A percentile compares a stretch with the other conserved stretches of the same genome.
These are phyloP conservation scores for Sebastolobus alascanus DNA, from an alignment of 2,797 vertebrate species.

Conservation along the genomic window DNA sequence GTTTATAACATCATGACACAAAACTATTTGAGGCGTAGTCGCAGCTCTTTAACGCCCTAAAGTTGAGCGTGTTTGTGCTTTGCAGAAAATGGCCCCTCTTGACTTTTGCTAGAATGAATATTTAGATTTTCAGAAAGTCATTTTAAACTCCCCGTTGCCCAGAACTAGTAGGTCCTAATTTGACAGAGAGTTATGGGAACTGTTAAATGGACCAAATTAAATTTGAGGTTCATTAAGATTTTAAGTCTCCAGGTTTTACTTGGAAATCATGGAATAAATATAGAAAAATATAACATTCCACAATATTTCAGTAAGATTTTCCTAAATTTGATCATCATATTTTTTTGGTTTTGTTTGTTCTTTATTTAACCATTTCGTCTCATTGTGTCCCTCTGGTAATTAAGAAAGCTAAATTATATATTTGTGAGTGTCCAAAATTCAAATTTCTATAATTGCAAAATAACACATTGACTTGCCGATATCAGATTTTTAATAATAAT, in stretches of 20 bases:
- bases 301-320: background rate
- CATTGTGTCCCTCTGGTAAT: background rate
- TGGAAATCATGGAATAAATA: background rate
- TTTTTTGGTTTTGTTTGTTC: background rate
- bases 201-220: background rate
- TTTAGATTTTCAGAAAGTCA: background rate
- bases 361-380: background rate
- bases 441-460: background rate
- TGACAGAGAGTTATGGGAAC: background rate
- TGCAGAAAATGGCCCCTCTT: background rate
- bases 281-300: slow-evolving; percentile 42
- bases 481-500: background rate
- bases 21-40: background rate
- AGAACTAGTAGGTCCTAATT: background rate
- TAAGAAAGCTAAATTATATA: background rate
- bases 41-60: background rate
- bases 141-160: background rate
- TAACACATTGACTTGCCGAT: background rate
- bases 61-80: background rate
- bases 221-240: background rate
- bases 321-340: background rate
- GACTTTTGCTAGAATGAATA: background rate
- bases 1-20: background rate
- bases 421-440: slow-evolving; percentile 11
- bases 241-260: background rate